These are phyloP conservation scores for Cynocephalus volans DNA, from an alignment of 2,113 vertebrate genomes.

Conservation along the genomic window DNA sequence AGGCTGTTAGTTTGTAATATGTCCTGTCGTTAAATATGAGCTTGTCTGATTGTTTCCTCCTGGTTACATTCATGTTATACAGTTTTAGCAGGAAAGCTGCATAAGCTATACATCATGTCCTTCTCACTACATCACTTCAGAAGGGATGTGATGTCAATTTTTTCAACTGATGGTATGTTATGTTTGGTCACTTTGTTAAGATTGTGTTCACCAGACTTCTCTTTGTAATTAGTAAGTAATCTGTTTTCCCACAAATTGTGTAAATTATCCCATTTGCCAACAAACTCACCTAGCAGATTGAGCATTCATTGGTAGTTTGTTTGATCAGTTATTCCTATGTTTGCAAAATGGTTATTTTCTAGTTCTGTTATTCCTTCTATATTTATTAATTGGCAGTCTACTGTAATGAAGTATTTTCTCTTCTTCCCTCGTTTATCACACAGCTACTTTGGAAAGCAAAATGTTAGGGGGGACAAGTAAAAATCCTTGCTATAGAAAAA, in stretches of 20 bases:
- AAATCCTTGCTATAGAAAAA: not conserved
- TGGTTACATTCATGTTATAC: not conserved
- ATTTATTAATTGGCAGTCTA: not conserved
- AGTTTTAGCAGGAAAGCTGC: not conserved
- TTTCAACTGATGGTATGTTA: not conserved
- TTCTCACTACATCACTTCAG: not conserved
- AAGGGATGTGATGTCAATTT: not conserved
- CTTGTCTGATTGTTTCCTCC: not conserved
- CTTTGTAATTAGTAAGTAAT: slow-evolving; percentile 54
- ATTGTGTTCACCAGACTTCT: not conserved
- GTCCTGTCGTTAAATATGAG: not conserved
- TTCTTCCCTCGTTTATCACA: not conserved
- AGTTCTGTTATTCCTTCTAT: not conserved
- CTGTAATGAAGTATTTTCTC: not conserved
- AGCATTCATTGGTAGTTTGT: not conserved
- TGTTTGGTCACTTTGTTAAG: slow-evolving; percentile 21
- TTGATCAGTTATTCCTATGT: not conserved
- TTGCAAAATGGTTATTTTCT: not conserved
- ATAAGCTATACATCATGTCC: not conserved
- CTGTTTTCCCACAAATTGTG: not conserved
- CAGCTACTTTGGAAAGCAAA: not conserved
- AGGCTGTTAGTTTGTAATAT: not conserved
- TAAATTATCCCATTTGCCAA: not conserved
- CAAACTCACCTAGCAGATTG: slow-evolving; percentile 11
- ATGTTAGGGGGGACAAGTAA: not conserved